Conservation (phyloP, 2,797 vertebrate species). For the Alectoris magna region DNA sequence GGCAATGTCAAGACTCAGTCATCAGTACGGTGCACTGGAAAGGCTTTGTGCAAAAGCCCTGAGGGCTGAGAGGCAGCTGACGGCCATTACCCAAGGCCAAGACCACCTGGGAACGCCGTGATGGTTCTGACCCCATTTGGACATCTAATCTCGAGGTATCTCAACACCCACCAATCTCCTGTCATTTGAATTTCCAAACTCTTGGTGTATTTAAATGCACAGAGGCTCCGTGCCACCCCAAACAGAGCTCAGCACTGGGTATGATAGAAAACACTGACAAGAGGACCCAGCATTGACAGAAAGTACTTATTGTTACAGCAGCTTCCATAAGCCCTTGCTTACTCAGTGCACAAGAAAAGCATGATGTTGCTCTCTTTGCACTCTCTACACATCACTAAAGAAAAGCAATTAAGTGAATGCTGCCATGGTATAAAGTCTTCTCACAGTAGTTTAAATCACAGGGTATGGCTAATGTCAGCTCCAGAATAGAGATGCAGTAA, state of each 20-base stretch:
- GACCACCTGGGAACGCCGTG: not conserved
- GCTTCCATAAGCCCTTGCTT: not conserved
- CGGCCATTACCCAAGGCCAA: not conserved
- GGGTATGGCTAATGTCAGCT: not conserved
- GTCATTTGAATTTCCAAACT: accelerated
- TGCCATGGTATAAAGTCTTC: not conserved
- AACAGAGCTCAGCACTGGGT: not conserved
- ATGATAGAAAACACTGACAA: not conserved
- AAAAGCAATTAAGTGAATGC: not conserved
- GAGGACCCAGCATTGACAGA: not conserved
- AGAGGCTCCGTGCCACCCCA: accelerated
- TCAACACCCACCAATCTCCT: not conserved
- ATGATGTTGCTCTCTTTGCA: not conserved
- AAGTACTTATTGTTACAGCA: not conserved
- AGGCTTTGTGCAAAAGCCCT: not conserved
- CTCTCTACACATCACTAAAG: not conserved
- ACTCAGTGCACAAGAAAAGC: not conserved
- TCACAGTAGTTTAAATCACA: accelerated
- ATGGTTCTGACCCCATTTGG: not conserved
- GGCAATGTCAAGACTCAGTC: constrained; percentile 50
- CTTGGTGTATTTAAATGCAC: accelerated
- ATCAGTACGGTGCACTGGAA: not conserved
- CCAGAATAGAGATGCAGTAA: accelerated
- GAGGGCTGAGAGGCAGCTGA: not conserved
- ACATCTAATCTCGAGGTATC: not conserved